phyloP scores from a whole-genome alignment of 2,888 invertebrate species.

The Petrolisthes cinctipes region DNA sequence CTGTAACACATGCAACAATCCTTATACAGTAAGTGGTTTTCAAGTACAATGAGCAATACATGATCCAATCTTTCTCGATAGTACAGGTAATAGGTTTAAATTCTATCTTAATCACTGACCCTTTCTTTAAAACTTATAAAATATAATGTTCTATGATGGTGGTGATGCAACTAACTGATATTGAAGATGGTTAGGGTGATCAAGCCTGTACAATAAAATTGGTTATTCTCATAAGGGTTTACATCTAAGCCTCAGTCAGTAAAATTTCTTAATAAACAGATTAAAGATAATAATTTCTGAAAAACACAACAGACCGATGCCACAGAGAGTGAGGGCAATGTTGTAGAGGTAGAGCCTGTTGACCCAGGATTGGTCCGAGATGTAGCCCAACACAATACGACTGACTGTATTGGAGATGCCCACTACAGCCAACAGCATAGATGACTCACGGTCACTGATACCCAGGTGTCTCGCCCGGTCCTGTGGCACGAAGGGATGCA shows the following conservation, averaged over 20 bases:
- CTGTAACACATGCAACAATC: too few species aligned
- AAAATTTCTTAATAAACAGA: not conserved
- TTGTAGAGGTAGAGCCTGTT: slow-evolving; percentile 93
- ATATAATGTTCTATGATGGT: too few species aligned
- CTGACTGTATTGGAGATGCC: slow-evolving; percentile 92
- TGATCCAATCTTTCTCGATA: too few species aligned
- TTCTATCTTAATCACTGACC: too few species aligned
- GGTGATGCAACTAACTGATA: too few species aligned
- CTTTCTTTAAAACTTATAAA: too few species aligned
- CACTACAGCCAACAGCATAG: slow-evolving; percentile 82
- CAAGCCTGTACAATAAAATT: not conserved
- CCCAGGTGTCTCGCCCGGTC: slow-evolving; percentile 78
- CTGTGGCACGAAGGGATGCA: slow-evolving; percentile 66
- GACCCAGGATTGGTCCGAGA: slow-evolving; percentile 90
- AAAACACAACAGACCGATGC: slow-evolving; percentile 78
- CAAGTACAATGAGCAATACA: too few species aligned
- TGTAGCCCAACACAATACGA: slow-evolving; percentile 86
- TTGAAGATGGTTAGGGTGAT: too few species aligned
- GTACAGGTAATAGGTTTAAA: too few species aligned
- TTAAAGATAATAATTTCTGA: not conserved
- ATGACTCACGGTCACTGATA: slow-evolving; percentile 75
- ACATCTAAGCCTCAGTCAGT: not conserved
- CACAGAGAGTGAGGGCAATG: slow-evolving; percentile 87
- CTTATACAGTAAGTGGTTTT: too few species aligned
- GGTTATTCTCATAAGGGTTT: not conserved